These are phyloP conservation scores for Ypsolopha scabrella DNA, from an alignment of 2,888 invertebrate species.

Conservation along the genomic window DNA sequence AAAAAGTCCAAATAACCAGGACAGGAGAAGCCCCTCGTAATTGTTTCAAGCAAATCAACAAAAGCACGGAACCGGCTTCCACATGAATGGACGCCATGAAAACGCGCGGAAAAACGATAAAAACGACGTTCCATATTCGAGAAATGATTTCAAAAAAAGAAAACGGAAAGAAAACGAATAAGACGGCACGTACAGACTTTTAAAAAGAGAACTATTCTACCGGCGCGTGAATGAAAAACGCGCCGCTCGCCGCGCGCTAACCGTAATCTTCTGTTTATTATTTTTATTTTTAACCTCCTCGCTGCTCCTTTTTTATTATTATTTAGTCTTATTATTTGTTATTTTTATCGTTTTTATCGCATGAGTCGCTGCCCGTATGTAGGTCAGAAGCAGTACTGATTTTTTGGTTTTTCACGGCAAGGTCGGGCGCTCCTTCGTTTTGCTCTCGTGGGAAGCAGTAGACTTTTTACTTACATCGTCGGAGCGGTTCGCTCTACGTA, in stretches of 20 bases:
- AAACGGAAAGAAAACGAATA: conserved; percentile 49
- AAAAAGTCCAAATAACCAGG: conserved; percentile 35
- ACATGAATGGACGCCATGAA: conserved; percentile 42
- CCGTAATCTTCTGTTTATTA: conserved; percentile 65
- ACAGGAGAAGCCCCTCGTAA: conserved; percentile 23
- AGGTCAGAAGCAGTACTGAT: conserved; percentile 52
- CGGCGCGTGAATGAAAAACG: conserved; percentile 67
- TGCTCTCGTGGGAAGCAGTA: conserved; percentile 16
- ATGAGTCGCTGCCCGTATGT: conserved; percentile 45
- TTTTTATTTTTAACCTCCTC: conserved; percentile 53
- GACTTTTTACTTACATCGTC: conserved; percentile 1
- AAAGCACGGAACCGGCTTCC: conserved; percentile 25
- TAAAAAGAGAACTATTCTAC: conserved; percentile 66
- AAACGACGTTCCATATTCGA: conserved; percentile 67
- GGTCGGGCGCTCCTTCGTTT: conserved; percentile 48
- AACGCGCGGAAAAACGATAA: conserved; percentile 62
- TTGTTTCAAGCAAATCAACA: conserved; percentile 40
- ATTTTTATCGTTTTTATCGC: conserved; percentile 54
- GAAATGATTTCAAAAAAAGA: conserved; percentile 63
- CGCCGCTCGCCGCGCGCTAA: conserved; percentile 39
- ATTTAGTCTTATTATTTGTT: conserved; percentile 55
- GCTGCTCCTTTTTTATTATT: conserved; percentile 43
- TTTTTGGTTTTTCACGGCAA: conserved; percentile 60
- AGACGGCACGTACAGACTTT: conserved; percentile 55
- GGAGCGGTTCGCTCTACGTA: neutral